Evolutionary conservation across 2,797 vertebrate species (phyloP), one percentile per base, ranked within the genome.

Genomic region (Ptychobarbus kaznakovi): DNA sequence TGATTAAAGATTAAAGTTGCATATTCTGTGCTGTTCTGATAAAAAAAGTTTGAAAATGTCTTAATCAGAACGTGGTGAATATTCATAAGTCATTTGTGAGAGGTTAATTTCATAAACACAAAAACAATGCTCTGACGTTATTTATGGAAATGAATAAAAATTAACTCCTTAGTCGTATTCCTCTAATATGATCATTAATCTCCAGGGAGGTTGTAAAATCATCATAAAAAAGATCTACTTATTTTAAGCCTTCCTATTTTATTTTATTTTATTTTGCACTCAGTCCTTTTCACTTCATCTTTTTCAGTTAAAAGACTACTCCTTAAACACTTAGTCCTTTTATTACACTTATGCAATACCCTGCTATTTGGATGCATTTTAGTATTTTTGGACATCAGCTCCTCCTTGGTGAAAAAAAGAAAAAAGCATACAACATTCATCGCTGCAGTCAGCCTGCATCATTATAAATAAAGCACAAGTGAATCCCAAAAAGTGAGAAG

Each of bases 401-500:
- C 32, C 35, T 72, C 35, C 49, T 80, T 76, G n/a, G 16, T 70
- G n/a, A 2, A 10, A 56, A 40, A 53, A 68, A 84, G 32, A 82
- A 25, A 68, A 68, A 84, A 82, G 40, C 20, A 51, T 44, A 40
- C 44, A 65, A 28, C 72, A 66, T 49, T 46, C 42, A 38, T 22
- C 3, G 4, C 15, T 65, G 12, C 51, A 77, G 78, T 68, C n/a
- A 83, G 61, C 49, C 22, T 42, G 1, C 49, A 81, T 84, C 44
- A 1, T 69, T 46, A 74, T 79, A 49, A 65, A 61, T 35, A 78
- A 79, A 44, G 56, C 13, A n/a, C 13, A 80, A 69, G 70, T 76
- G 22, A 87, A 83, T 82, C 65, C 89, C 0, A 40, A 38, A 40
- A 86, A 92, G 87, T 92, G 93, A 92, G 90, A 93, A 94, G 93